Evolutionary conservation across 2,797 vertebrate species (phyloP).

Genomic region (Tokudaia muenninki): DNA sequence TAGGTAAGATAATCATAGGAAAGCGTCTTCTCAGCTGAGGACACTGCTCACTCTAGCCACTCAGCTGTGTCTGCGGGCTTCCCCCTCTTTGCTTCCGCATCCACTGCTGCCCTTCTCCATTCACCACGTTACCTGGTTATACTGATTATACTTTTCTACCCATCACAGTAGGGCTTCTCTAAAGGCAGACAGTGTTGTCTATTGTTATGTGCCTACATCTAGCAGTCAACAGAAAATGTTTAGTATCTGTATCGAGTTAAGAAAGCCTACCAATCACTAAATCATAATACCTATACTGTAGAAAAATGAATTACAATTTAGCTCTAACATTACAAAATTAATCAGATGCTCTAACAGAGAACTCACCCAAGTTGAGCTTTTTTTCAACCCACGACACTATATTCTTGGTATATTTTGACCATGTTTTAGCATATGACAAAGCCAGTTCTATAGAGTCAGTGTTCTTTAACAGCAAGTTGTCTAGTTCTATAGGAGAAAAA

Average conservation of each 20-base stretch:
- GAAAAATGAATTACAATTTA: constrained; percentile 86
- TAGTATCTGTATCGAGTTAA: constrained; percentile 19
- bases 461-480: constrained; percentile 92
- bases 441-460: constrained; percentile 95
- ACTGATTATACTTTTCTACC: not conserved
- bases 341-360: constrained; percentile 84
- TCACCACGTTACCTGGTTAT: not conserved
- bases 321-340: constrained; percentile 86
- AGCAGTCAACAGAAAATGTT: not conserved
- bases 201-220: not conserved
- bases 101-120: not conserved
- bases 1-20: constrained; percentile 27
- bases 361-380: constrained; percentile 96
- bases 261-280: constrained; percentile 79
- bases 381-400: constrained; percentile 97
- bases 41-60: constrained; percentile 28
- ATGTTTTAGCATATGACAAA: constrained; percentile 97
- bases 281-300: constrained; percentile 86
- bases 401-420: constrained; percentile 99
- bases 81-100: not conserved
- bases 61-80: not conserved
- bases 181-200: constrained; percentile 17
- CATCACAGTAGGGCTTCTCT: not conserved
- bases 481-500: constrained; percentile 93
- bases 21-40: constrained; percentile 50